Evolutionary conservation across 2,888 invertebrate genomes (phyloP), one percentile per base, ranked within the genome.

Genomic region (Baronia brevicornis): DNA sequence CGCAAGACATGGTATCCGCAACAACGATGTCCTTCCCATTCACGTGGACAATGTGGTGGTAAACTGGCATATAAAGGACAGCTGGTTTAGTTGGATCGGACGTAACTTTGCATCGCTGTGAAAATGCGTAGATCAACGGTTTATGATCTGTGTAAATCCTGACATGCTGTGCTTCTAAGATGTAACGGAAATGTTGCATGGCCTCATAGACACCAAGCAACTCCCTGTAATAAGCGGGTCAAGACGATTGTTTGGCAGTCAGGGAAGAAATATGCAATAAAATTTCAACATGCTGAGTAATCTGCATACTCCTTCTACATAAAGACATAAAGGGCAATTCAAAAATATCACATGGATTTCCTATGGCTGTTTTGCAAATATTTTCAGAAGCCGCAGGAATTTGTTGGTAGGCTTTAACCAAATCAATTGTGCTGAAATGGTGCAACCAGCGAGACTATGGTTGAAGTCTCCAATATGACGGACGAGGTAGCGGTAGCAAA

Each of bases 371-470:
- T 9, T 41, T 38, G 12, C 8, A 12, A 3, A 70, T 47, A 36
- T 70, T 62, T 32, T 20, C 3, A 66, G n/a, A n/a, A n/a, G n/a
- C n/a, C n/a, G n/a, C 48, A 0, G 63, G 63, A 7, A 79, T 69
- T 25, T 72, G 65, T 14, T 65, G 46, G 36, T 57, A 79, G 0
- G 63, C 65, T 32, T 46, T 45, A 1, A 33, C 28, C 5, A 33
- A 13, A 7, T 32, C 32, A 5, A 32, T 10, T 2, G 25, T 32
- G 5, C 11, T 11, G 8, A 32, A 32, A 32, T 7, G 6, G 12
- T 28, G n/a, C 7, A 22, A 3, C 33, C 28, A 22, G 22, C n/a
- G n/a, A n/a, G n/a, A n/a, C n/a, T n/a, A n/a, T n/a, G n/a, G n/a
- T n/a, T n/a, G n/a, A n/a, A n/a, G n/a, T n/a, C n/a, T n/a, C n/a